Evolutionary conservation across 1,140 invertebrate genomes (phyloP), one percentile per base, ranked within the genome.

Genomic region (Apis cerana): DNA sequence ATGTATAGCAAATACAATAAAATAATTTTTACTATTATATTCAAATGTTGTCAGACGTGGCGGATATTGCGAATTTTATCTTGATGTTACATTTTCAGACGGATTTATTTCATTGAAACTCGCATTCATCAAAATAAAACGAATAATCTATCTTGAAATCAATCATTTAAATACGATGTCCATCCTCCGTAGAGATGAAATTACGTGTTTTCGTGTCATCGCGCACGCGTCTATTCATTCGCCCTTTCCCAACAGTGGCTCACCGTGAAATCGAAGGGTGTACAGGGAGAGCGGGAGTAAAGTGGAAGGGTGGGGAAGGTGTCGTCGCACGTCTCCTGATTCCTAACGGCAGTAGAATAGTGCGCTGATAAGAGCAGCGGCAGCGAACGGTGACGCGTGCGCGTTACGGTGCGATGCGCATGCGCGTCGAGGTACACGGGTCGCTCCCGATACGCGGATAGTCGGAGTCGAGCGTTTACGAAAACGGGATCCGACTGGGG

Each of bases 341-440:
- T 59, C 48, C 23, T 52, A 43, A 33, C 71, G 72, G 52, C 65
- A 43, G 68, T 58, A 52, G 62, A 50, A 64, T 64, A 82, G 58
- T 77, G 65, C 56, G 87, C 83, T 91, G 91, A 92, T 92, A 92
- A 92, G 91, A 89, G 48, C 77, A 82, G 56, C 71, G 80, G 62
- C 80, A 86, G 86, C 85, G 52, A 78, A 64, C 84, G 76, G 65
- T 71, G 82, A 88, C 90, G 91, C 89, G 84, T 86, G 88, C 90
- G 86, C 88, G 83, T 75, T 70, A 75, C 75, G 75, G 72, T 84
- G 75, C 67, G 85, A 84, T 54, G 89, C 85, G 87, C 86, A 83
- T 77, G 81, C 88, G 86, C 81, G 64, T 19, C 48, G 50, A 21
- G 59, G 27, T 21, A 75, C 17, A 86, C 75, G 61, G 82, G 61